These are phyloP conservation scores for Phenganax marumi DNA, from an alignment of 92 coral and sea anemone genomes.

Conservation along the genomic window DNA sequence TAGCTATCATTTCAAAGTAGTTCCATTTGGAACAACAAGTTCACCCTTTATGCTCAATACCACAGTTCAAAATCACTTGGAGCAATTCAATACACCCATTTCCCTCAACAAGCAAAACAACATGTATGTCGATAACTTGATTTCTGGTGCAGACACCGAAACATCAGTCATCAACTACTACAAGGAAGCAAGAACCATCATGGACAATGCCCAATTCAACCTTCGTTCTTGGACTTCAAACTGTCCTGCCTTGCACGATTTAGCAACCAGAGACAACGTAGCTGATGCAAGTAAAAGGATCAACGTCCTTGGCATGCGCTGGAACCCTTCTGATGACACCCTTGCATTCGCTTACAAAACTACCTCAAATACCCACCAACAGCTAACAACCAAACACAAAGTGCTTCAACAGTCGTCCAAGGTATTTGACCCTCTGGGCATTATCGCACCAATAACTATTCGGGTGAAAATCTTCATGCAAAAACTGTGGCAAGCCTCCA, in stretches of 20 bases:
- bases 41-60: slow-evolving; percentile 59
- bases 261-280: slow-evolving; percentile 6
- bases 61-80: slow-evolving; percentile 60
- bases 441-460: slow-evolving; percentile 26
- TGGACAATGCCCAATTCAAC: slow-evolving; percentile 56
- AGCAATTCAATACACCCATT: slow-evolving; percentile 2
- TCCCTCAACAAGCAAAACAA: not conserved
- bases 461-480: slow-evolving; percentile 60
- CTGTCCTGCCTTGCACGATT: slow-evolving; percentile 5
- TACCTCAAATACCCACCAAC: not conserved
- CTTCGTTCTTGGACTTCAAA: slow-evolving; percentile 55
- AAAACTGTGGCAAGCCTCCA: slow-evolving; percentile 47
- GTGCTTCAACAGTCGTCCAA: slow-evolving; percentile 35
- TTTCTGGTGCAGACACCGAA: slow-evolving; percentile 16
- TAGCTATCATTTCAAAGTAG: slow-evolving; percentile 48
- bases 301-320: slow-evolving; percentile 40
- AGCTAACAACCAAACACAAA: slow-evolving; percentile 38
- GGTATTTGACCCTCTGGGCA: slow-evolving; percentile 43
- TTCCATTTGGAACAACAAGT: slow-evolving; percentile 47
- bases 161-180: slow-evolving; percentile 41
- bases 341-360: slow-evolving; percentile 16
- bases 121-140: not conserved
- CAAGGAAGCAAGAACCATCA: slow-evolving; percentile 40
- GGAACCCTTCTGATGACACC: slow-evolving; percentile 38
- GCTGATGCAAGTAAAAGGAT: slow-evolving; percentile 14